Base-by-base conservation (phyloP, 1,140 invertebrate genomes). In the Daktulosphaira vitifoliae region DNA sequence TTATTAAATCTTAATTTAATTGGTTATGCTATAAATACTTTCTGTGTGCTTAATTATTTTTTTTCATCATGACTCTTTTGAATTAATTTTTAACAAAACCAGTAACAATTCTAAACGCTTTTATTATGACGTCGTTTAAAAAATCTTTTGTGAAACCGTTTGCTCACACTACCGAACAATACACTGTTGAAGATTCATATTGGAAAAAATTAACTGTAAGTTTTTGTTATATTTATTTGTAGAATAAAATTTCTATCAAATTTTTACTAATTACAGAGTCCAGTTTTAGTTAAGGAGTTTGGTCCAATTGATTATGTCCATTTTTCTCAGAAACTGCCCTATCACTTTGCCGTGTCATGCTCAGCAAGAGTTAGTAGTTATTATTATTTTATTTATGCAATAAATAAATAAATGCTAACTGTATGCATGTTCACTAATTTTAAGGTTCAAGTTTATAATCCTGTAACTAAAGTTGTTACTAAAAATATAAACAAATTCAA, bases 331-430 rank as follows among this genome's bases (percentile, higher is more conserved):
- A 78, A 85, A 15, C 84, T 92, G 71, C 90, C 91, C 1, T 81
- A 93, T 78, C 84, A 89, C 73, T 91, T 94, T 79, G 90, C 90
- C 13, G 86, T 93, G 6, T 92, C 92, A 49, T 93, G 88, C 75
- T 93, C 91, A 1, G 87, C 90, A 8, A 80, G 89, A 73, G 86
- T 96, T 70, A 75, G 75, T 71, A 6, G 5, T 6, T 6, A 33
- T 33, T 33, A 33, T 6, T 33, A 26, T 50, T 56, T 49, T 65
- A 15, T n/a, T 39, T 13, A 11, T 51, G 15, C 2, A 42, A 51
- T 37, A 44, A n/a, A 25, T 48, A 20, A 7, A 38, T 7, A 18
- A 23, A 51, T 53, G 11, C 29, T 7, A 53, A 11, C 16, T 65
- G 16, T 53, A 42, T 38, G 26, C 39, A 33, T 11, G 0, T 25